These are phyloP conservation scores for Noctua fimbriata DNA, from an alignment of 2,888 invertebrate species.

Conservation along the genomic window DNA sequence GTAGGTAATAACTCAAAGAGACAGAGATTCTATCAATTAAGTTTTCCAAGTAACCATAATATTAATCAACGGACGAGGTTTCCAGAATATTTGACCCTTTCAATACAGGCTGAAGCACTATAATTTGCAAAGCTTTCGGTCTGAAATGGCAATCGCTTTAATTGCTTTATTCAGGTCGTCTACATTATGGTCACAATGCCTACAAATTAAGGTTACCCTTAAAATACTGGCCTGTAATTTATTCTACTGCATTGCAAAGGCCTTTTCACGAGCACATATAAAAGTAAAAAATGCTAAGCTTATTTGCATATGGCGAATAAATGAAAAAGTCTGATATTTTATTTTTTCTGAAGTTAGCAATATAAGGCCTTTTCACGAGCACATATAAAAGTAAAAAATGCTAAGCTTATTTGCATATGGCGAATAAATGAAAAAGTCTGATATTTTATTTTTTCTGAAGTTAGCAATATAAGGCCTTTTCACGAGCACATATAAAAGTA, in stretches of 20 bases:
- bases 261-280: not conserved
- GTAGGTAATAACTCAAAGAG: not conserved
- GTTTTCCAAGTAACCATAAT: not conserved
- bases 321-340: too few species aligned
- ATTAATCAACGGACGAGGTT: constrained; percentile 8
- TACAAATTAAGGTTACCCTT: constrained; percentile 12
- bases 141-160: constrained; percentile 5
- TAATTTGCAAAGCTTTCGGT: constrained; percentile 29
- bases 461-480: not conserved
- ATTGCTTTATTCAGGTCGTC: not conserved
- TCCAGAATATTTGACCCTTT: not conserved
- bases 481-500: not conserved
- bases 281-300: not conserved
- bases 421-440: too few species aligned
- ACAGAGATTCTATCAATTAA: not conserved
- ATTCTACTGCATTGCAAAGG: not conserved
- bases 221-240: constrained; percentile 17
- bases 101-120: not conserved
- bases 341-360: too few species aligned
- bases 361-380: not conserved
- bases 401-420: too few species aligned
- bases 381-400: not conserved
- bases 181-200: not conserved
- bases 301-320: too few species aligned
- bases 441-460: too few species aligned